These are phyloP conservation scores for Pachypsylla venusta DNA, from an alignment of 1,140 invertebrate genomes.

Conservation along the genomic window DNA sequence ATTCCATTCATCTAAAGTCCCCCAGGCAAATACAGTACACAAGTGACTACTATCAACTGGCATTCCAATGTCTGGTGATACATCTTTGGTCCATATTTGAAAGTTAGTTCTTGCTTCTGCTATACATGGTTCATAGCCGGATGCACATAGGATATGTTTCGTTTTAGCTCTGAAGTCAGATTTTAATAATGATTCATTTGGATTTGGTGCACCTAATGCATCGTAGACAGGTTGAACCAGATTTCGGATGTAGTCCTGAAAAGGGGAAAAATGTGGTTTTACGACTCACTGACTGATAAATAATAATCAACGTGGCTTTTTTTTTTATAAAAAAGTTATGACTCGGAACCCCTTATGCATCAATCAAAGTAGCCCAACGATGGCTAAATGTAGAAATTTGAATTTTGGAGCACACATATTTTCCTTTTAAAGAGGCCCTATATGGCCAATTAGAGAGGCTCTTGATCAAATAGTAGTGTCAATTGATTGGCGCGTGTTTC, in stretches of 20 bases:
- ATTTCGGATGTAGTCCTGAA: slow-evolving; percentile 38
- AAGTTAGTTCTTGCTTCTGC: slow-evolving; percentile 46
- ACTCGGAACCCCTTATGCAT: too few relatives aligned
- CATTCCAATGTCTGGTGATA: slow-evolving; percentile 39
- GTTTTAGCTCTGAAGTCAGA: slow-evolving; percentile 27
- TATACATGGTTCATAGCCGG: slow-evolving; percentile 54
- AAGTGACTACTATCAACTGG: slow-evolving; percentile 41
- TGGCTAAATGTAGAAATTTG: too few relatives aligned
- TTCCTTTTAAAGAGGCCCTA: too few relatives aligned
- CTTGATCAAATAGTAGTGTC: too few relatives aligned
- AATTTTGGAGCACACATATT: too few relatives aligned
- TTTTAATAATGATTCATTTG: slow-evolving; percentile 22
- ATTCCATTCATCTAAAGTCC: slow-evolving; percentile 56
- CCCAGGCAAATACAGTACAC: slow-evolving; percentile 62
- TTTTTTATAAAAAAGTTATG: too few relatives aligned
- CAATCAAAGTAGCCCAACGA: too few relatives aligned
- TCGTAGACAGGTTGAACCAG: slow-evolving; percentile 22
- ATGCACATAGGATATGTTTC: slow-evolving; percentile 39
- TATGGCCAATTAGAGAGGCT: too few relatives aligned
- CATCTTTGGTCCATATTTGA: slow-evolving; percentile 46
- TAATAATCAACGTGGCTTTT: too few relatives aligned
- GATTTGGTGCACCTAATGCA: slow-evolving; percentile 23
- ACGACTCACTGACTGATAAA: too few relatives aligned
- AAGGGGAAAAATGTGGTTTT: not conserved
- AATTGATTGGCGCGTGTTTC: too few relatives aligned